phyloP scores from a whole-genome alignment of 2,888 invertebrate genomes.

The Andrena haemorrhoa region DNA sequence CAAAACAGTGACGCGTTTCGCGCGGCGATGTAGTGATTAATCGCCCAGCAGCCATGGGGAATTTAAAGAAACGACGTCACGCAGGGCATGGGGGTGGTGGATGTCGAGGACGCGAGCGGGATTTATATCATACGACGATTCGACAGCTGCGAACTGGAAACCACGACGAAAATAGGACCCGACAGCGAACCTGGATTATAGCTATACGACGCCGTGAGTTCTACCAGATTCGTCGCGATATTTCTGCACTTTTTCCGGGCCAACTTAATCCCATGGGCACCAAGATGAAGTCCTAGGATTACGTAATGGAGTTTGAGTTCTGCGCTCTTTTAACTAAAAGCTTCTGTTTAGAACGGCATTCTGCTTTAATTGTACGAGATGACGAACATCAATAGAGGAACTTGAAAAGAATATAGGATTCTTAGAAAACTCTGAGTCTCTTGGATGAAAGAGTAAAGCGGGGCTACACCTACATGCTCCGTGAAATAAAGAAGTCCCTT shows the following conservation, averaged over 20 bases:
- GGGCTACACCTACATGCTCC: not conserved
- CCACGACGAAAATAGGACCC: constrained; percentile 62
- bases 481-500: constrained; percentile 17
- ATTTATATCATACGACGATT: constrained; percentile 66
- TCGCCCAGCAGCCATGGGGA: not conserved
- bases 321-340: not conserved
- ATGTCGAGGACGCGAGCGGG: constrained; percentile 9
- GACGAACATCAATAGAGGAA: no score
- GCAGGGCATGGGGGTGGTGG: not conserved
- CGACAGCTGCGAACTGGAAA: constrained; percentile 66
- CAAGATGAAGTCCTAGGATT: not conserved
- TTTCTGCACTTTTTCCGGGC: constrained; percentile 35
- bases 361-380: not conserved
- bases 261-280: constrained; percentile 26
- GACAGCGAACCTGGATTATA: constrained; percentile 12
- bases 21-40: constrained; percentile 27
- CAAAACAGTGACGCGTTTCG: not conserved
- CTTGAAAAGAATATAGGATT: not conserved
- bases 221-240: constrained; percentile 33
- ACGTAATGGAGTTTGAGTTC: not conserved
- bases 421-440: not conserved
- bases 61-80: constrained; percentile 32
- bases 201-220: constrained; percentile 29
- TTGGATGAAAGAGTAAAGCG: not conserved
- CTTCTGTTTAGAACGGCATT: not conserved